These are phyloP conservation scores for Periplaneta americana DNA, from an alignment of 1,140 invertebrate species.

Conservation along the genomic window DNA sequence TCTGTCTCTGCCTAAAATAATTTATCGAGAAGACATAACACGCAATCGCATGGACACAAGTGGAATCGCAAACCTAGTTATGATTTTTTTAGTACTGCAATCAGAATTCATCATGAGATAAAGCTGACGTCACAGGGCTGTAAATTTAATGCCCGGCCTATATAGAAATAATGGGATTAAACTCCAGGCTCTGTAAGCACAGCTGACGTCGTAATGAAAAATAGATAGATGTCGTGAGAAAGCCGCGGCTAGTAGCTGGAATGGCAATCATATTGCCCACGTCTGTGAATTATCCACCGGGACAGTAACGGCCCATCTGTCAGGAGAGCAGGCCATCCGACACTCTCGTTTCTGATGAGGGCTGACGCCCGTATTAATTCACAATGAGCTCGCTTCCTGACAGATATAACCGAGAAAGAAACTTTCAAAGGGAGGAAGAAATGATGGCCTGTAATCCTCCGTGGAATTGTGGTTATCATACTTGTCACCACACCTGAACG, in stretches of 20 bases:
- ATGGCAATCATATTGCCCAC: background rate
- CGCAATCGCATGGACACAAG: background rate
- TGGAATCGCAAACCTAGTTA: background rate
- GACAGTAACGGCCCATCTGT: too few relatives aligned
- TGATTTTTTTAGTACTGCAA: background rate
- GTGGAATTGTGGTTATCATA: too few relatives aligned
- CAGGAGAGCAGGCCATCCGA: too few relatives aligned
- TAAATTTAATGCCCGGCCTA: background rate
- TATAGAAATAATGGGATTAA: background rate
- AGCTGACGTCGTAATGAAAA: background rate
- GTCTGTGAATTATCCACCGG: too few relatives aligned
- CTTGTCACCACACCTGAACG: too few relatives aligned
- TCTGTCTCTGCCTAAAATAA: background rate
- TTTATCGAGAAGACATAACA: background rate
- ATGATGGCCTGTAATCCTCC: too few relatives aligned
- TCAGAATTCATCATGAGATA: background rate
- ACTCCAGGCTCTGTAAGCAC: background rate
- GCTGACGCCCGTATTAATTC: too few relatives aligned
- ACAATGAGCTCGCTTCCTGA: too few relatives aligned
- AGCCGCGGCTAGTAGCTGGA: too few relatives aligned
- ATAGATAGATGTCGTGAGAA: background rate
- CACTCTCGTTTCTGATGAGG: too few relatives aligned
- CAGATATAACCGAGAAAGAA: too few relatives aligned
- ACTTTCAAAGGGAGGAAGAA: too few relatives aligned
- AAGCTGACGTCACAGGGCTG: background rate